These are phyloP conservation scores for Megaleporinus macrocephalus DNA, from an alignment of 2,113 vertebrate genomes.

Conservation along the genomic window DNA sequence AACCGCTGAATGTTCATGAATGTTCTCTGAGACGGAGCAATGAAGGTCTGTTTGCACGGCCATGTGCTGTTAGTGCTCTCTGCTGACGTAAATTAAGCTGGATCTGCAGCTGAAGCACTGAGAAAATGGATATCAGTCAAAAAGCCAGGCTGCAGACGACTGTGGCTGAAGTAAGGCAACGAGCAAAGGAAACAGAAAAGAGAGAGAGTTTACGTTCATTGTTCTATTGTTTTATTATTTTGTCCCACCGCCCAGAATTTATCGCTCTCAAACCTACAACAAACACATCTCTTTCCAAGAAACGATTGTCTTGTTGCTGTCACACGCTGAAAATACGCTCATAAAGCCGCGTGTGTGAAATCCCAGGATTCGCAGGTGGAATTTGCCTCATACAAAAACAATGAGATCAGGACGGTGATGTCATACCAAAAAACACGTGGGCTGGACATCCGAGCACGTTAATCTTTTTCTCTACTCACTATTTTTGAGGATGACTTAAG, in stretches of 20 bases:
- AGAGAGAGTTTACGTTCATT: not conserved
- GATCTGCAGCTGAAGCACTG: slow-evolving; percentile 6
- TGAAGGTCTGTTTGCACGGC: not conserved
- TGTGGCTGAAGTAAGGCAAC: slow-evolving; percentile 13
- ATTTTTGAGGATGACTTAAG: not conserved
- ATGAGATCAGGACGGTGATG: slow-evolving; percentile 33
- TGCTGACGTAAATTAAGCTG: slow-evolving; percentile 30
- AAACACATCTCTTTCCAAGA: slow-evolving; percentile 37
- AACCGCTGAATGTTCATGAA: slow-evolving; percentile 6
- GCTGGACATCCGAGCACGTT: not conserved
- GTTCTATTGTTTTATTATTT: slow-evolving; percentile 12
- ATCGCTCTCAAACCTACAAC: slow-evolving; percentile 29
- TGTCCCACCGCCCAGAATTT: slow-evolving; percentile 22
- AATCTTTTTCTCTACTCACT: not conserved
- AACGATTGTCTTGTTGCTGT: slow-evolving; percentile 32
- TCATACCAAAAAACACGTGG: slow-evolving; percentile 27
- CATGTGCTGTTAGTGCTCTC: not conserved
- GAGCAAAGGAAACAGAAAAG: slow-evolving; percentile 20
- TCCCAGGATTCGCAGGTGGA: slow-evolving; percentile 19
- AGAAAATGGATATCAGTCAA: slow-evolving; percentile 33
- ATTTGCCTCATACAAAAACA: slow-evolving; percentile 19
- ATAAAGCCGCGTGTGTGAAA: slow-evolving; percentile 18
- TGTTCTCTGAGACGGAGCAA: not conserved
- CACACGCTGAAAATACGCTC: slow-evolving; percentile 28
- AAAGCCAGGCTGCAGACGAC: not conserved